Evolutionary conservation across 2,113 vertebrate species (phyloP).

Genomic region (Willisornis vidua): DNA sequence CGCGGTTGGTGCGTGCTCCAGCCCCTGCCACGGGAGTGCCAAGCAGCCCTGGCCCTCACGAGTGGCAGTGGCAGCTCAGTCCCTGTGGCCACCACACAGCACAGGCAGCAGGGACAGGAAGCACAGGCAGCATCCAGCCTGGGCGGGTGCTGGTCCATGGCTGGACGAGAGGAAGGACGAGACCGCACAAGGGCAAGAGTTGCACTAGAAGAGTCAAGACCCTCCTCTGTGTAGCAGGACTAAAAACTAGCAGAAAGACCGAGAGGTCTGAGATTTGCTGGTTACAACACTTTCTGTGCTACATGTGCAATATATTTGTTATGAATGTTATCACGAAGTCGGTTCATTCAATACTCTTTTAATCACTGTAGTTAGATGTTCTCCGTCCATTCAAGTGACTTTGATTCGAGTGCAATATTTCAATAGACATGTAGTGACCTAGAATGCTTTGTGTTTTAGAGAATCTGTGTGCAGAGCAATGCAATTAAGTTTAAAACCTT

Average conservation of each 20-base stretch:
- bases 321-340: slow-evolving; percentile 79
- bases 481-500: slow-evolving; percentile 75
- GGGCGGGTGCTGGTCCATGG: not conserved
- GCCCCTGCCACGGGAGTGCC: not conserved
- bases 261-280: not conserved
- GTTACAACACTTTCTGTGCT: slow-evolving; percentile 70
- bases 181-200: not conserved
- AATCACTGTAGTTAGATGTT: slow-evolving; percentile 78
- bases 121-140: not conserved
- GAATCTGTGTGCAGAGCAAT: slow-evolving; percentile 80
- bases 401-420: slow-evolving; percentile 83
- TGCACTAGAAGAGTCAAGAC: slow-evolving; percentile 63
- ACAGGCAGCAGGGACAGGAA: not conserved
- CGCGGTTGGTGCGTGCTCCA: fast-evolving
- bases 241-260: slow-evolving; percentile 22
- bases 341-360: slow-evolving; percentile 69
- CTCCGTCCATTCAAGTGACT: slow-evolving; percentile 80
- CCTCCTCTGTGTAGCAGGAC: slow-evolving; percentile 54
- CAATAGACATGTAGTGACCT: slow-evolving; percentile 83
- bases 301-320: slow-evolving; percentile 84
- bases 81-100: not conserved
- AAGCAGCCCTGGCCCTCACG: not conserved
- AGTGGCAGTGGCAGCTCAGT: not conserved
- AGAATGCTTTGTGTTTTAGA: slow-evolving; percentile 83
- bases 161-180: not conserved